phyloP scores from a whole-genome alignment of 1,140 invertebrate species.

The Drosophila sechellia region DNA sequence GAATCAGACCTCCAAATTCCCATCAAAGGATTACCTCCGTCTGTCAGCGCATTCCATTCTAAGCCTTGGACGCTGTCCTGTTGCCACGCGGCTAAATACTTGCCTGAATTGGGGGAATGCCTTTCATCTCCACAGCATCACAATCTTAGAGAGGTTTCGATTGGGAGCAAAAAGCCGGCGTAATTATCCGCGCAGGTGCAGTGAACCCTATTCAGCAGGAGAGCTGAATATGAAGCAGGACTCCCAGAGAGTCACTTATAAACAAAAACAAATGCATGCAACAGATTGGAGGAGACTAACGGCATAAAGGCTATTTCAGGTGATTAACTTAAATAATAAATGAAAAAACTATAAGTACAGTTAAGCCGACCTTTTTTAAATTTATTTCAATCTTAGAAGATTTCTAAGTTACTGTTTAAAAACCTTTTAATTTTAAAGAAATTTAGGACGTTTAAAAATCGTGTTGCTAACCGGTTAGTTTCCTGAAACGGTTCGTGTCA shows the following conservation, averaged over 20 bases:
- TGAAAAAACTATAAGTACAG: too few species aligned
- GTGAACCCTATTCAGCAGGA: slow-evolving; percentile 2
- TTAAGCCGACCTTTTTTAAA: too few species aligned
- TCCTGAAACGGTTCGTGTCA: background rate
- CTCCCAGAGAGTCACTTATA: slow-evolving; percentile 1
- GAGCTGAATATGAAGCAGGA: slow-evolving; percentile 5
- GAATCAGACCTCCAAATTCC: slow-evolving; percentile 17
- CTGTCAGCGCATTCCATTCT: slow-evolving; percentile 36
- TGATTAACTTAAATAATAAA: too few species aligned
- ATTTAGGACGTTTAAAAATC: background rate
- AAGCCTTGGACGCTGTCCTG: slow-evolving; percentile 38
- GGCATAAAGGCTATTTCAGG: too few species aligned
- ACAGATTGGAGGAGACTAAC: slow-evolving; percentile 24
- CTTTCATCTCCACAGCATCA: slow-evolving; percentile 22
- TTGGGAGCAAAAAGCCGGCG: slow-evolving; percentile 8
- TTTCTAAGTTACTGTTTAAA: background rate
- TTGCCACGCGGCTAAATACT: slow-evolving; percentile 37
- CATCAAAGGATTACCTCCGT: slow-evolving; percentile 41
- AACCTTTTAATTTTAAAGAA: background rate
- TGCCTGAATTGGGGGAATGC: slow-evolving; percentile 31
- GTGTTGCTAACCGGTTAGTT: background rate
- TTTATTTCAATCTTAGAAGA: background rate
- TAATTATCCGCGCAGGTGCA: slow-evolving; percentile 45
- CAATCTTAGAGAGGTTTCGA: background rate
- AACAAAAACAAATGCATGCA: slow-evolving; percentile 58